Conservation (phyloP, 2,888 invertebrate species). For the Furcula furcula region DNA sequence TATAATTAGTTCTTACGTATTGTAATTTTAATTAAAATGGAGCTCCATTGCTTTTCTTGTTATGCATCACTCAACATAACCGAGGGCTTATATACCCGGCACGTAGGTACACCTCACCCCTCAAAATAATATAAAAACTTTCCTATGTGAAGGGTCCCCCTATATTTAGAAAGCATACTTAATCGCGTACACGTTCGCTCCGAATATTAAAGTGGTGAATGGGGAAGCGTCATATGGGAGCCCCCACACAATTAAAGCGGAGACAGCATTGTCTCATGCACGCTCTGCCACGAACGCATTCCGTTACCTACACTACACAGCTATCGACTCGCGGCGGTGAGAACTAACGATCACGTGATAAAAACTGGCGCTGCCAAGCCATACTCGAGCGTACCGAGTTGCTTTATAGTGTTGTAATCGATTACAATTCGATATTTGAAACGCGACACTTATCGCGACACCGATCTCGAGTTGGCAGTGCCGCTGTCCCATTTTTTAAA, state of each 20-base stretch:
- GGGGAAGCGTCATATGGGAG: slow-evolving; percentile 74
- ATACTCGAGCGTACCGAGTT: slow-evolving; percentile 14
- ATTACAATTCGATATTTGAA: slow-evolving; percentile 31
- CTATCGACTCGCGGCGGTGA: slow-evolving; percentile 27
- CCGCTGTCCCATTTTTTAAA: slow-evolving; percentile 27
- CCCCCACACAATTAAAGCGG: slow-evolving; percentile 63
- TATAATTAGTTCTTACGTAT: slow-evolving; percentile 5
- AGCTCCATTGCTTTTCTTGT: slow-evolving; percentile 42
- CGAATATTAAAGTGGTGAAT: slow-evolving; percentile 74
- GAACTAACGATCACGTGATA: slow-evolving; percentile 35
- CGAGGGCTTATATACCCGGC: slow-evolving; percentile 64
- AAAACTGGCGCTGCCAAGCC: slow-evolving; percentile 21
- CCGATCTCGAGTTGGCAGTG: slow-evolving; percentile 36
- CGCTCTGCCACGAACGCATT: slow-evolving; percentile 39
- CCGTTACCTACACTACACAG: slow-evolving; percentile 55
- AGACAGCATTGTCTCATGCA: slow-evolving; percentile 58
- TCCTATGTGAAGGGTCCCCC: slow-evolving; percentile 64
- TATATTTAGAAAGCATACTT: slow-evolving; percentile 77
- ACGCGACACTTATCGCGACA: slow-evolving; percentile 40
- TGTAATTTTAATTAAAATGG: slow-evolving; percentile 6
- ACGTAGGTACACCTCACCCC: slow-evolving; percentile 67
- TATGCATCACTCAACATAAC: slow-evolving; percentile 57
- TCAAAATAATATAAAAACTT: slow-evolving; percentile 60
- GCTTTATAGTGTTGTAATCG: slow-evolving; percentile 25
- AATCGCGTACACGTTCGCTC: slow-evolving; percentile 72